Conservation (phyloP, 2,113 vertebrate genomes). For the Fregata magnificens region DNA sequence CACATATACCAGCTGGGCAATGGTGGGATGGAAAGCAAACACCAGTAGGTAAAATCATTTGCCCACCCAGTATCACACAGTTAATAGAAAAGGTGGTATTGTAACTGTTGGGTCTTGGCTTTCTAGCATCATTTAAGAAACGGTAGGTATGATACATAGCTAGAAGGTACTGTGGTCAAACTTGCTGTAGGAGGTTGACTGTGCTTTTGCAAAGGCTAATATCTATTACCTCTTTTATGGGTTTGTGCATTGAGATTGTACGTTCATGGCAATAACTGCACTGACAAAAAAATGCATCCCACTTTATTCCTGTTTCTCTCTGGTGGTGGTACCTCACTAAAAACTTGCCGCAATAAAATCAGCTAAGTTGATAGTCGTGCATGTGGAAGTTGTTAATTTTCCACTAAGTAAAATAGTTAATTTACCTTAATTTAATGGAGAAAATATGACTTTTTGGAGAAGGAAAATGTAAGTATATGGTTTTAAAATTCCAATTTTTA, state of each 20-base stretch:
- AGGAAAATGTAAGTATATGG: background rate
- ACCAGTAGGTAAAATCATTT: background rate
- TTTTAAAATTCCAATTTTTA: background rate
- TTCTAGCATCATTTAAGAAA: background rate
- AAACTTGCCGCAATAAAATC: background rate
- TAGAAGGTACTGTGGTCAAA: background rate
- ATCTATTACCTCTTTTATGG: background rate
- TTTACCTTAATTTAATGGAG: background rate
- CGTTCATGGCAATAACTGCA: background rate
- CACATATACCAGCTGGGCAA: accelerated
- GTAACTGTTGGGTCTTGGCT: background rate
- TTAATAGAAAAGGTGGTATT: background rate
- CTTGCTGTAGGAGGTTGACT: background rate
- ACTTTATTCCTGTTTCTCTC: background rate
- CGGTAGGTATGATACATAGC: background rate
- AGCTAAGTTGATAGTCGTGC: background rate
- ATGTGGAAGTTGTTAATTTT: background rate
- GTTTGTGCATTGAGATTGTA: background rate
- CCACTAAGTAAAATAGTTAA: background rate
- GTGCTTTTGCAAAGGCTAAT: background rate
- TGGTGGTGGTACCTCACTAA: background rate
- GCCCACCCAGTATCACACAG: background rate
- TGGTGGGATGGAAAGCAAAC: background rate
- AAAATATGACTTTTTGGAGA: background rate
- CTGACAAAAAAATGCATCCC: background rate